Base-by-base conservation (phyloP, 2,113 vertebrate species). In the Austrofundulus limnaeus region DNA sequence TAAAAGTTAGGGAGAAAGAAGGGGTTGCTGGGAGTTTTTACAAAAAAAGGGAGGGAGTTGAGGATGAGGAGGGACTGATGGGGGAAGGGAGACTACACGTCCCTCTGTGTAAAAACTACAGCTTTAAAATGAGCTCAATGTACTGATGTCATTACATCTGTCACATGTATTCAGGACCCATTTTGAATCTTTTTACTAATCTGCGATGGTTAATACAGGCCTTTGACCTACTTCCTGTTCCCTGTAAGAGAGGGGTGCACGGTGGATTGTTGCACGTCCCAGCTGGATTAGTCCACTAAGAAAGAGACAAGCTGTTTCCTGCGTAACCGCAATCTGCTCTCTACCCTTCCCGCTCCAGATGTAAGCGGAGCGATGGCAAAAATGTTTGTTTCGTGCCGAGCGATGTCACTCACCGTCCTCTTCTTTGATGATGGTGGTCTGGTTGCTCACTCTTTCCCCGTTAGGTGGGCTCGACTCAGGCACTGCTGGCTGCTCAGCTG, bases 391-490 rank as follows among this genome's bases (percentile, higher is more conserved):
- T 21, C n/a, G 16, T 3, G 5, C 8, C 0, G 9, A 23, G 13
- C 19, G 13, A 6, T 14, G 19, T 70, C 94, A n/a, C 25, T 94
- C 88, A 98, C 97, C 96, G 0, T 98, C 96, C 87, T 98, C 96
- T 12, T 96, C 95, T 90, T 95, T 94, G 21, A 94, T 88, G 64
- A 91, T 83, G 70, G 94, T 90, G 75, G 93, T 88, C 0, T 93
- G 94, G 83, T 94, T 96, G 85, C 92, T 92, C 92, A 95, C 95
- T 83, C 92, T 93, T 84, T 95, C 95, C 83, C 95, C 94, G 65
- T 95, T 94, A 8, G 86, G 86, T 70, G 94, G 93, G 66, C 92
- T 94, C 81, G 94, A 92, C 80, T 94, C 94, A 85, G 92, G 90
- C 85, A 90, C 91, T 72, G 94, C 92, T 72, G 95, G 94, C 83